Base-by-base conservation (phyloP, 2,113 vertebrate genomes). In the Poeciliopsis turrubarensis region DNA sequence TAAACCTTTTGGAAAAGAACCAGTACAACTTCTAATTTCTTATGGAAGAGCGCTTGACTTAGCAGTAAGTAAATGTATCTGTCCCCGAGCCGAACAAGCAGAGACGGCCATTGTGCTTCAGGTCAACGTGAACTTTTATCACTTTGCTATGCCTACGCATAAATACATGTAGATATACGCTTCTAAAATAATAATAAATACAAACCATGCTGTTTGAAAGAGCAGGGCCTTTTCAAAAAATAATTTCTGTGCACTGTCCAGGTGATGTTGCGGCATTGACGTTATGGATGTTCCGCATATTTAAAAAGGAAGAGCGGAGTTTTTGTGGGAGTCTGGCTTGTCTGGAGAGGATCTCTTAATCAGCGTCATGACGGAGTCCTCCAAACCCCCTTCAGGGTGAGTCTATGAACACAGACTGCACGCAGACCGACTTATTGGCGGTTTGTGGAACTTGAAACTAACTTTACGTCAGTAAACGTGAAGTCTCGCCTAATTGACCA, bases 301-400 rank as follows among this genome's bases (percentile, higher is more conserved):
- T 34, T 91, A 67, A 70, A 65, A 37, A 66, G 64, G 75, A 44
- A 63, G 67, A 60, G 79, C 41, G 78, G 76, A 74, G 27, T 82
- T 73, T 17, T 19, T 57, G 17, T 54, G 44, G 68, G 75, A 82
- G 41, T 44, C 27, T 32, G 14, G 60, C 74, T 9, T 25, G 47
- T 67, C 85, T 70, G 62, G 66, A 78, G 67, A 70, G 67, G 70
- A 88, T 65, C 32, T 57, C 26, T 47, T 47, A 47, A 8, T 77
- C 75, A 78, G 78, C 57, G 75, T 81, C 57, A 88, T 89, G 83
- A 84, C 81, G 65, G 90, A 92, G 60, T 69, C 82, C 39, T 83
- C 84, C 3, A 93, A 92, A 84, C 87, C 92, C 32, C 90, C 92
- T n/a, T 63, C 66, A 30, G 90, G 93, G 94, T 95, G 84, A 91